Evolutionary conservation across 2,888 invertebrate species (phyloP).

Genomic region (Quadroppia sp.): DNA sequence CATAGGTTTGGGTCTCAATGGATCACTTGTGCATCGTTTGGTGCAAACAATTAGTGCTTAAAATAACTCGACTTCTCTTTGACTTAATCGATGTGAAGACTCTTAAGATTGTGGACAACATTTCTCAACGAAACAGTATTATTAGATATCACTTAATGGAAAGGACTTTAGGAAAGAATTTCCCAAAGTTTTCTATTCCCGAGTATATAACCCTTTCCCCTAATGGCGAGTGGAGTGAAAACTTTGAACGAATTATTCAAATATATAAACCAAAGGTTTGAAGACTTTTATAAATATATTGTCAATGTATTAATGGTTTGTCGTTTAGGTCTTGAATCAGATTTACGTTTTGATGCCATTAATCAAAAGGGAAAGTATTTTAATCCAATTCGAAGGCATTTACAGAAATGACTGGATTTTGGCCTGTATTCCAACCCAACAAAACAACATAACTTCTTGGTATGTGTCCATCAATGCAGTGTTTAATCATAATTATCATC

Average conservation of each 20-base stretch:
- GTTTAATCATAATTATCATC: neutral
- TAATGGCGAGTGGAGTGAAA: conserved; percentile 45
- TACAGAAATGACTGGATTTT: conserved; percentile 20
- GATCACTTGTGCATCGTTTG: conserved; percentile 89
- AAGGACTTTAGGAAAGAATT: conserved; percentile 32
- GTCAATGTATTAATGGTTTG: neutral
- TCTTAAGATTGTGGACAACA: conserved; percentile 54
- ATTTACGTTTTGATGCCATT: conserved; percentile 46
- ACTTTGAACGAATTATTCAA: conserved; percentile 43
- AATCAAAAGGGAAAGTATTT: conserved; percentile 42
- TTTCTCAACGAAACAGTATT: conserved; percentile 35
- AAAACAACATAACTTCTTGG: conserved; percentile 34
- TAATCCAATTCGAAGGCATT: conserved; percentile 40
- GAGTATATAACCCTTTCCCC: conserved; percentile 32
- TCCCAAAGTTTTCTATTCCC: conserved; percentile 37
- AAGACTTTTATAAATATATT: neutral
- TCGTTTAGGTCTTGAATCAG: conserved; percentile 43
- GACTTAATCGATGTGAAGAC: conserved; percentile 65
- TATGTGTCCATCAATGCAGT: conserved; percentile 6
- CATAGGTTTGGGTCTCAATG: conserved; percentile 68
- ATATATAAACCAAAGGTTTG: conserved; percentile 44
- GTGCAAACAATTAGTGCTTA: conserved; percentile 76
- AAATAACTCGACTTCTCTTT: conserved; percentile 73
- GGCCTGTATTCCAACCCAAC: conserved; percentile 15
- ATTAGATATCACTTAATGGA: conserved; percentile 43